Evolutionary conservation across 2,113 vertebrate genomes (phyloP).

Genomic region (Nothocercus nigrocapillus): DNA sequence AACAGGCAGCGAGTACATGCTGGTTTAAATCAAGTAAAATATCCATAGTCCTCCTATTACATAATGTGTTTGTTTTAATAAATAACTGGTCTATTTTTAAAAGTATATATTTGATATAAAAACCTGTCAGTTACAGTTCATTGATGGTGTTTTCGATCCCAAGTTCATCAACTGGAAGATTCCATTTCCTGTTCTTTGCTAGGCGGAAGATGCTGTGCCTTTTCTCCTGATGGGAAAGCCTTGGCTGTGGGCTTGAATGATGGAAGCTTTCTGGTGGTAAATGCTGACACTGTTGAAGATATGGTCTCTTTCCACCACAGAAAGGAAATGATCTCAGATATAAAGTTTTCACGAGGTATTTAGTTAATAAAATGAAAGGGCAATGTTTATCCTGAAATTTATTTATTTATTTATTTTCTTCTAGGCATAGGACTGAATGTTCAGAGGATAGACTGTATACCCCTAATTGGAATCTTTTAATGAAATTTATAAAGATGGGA

Average conservation of each 20-base stretch:
- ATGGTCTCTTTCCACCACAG: constrained; percentile 98
- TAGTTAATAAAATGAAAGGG: neutral
- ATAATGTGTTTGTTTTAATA: neutral
- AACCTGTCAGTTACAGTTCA: neutral
- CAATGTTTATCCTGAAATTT: neutral
- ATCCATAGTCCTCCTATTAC: neutral
- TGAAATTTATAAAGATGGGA: too few relatives aligned
- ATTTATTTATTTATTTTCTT: neutral
- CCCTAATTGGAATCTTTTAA: too few relatives aligned
- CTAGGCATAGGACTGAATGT: neutral
- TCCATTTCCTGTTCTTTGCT: neutral
- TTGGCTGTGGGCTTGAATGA: constrained; percentile 95
- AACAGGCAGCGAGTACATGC: neutral
- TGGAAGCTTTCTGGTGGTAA: constrained; percentile 97
- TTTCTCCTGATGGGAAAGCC: constrained; percentile 96
- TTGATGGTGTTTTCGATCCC: neutral
- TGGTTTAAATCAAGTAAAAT: neutral
- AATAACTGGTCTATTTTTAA: neutral
- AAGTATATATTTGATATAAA: fast-evolving
- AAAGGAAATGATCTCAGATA: constrained; percentile 95
- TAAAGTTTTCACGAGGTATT: constrained; percentile 94
- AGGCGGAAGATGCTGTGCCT: constrained; percentile 97
- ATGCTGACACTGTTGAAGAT: constrained; percentile 96
- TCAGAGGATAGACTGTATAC: neutral
- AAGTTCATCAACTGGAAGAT: neutral